Conservation (phyloP, 2,113 vertebrate species). For the Thymallus thymallus region DNA sequence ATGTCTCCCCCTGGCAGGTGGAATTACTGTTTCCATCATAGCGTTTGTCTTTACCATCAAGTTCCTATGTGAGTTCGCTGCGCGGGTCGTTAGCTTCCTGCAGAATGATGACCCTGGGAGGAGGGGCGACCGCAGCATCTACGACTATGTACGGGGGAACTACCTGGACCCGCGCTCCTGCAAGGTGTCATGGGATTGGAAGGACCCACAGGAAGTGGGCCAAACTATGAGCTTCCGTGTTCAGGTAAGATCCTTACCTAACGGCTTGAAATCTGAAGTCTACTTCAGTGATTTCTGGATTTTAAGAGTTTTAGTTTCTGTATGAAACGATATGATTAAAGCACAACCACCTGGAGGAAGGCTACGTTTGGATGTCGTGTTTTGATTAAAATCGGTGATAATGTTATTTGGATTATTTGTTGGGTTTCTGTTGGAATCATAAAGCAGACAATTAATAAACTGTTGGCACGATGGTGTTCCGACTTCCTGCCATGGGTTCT, state of each 20-base stretch:
- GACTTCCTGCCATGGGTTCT: too few relatives aligned
- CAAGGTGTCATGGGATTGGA: conserved; percentile 98
- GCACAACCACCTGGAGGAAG: too few relatives aligned
- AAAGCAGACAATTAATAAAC: too few relatives aligned
- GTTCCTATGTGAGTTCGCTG: conserved; percentile 97
- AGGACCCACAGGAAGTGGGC: conserved; percentile 97
- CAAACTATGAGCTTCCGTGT: conserved; percentile 98
- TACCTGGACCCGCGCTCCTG: conserved; percentile 97
- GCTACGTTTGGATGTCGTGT: too few relatives aligned
- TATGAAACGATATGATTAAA: too few relatives aligned
- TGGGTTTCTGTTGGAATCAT: too few relatives aligned
- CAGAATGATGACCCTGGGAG: conserved; percentile 96
- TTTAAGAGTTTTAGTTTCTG: too few relatives aligned
- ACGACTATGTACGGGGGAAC: conserved; percentile 97
- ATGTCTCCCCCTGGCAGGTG: conserved; percentile 78
- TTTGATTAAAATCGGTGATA: too few relatives aligned
- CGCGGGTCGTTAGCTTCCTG: conserved; percentile 96
- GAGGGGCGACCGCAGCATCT: conserved; percentile 93
- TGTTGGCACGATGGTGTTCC: too few relatives aligned
- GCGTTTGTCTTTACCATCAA: conserved; percentile 98
- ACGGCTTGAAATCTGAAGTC: too few relatives aligned
- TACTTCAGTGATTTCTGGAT: too few relatives aligned
- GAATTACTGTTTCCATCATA: conserved; percentile 98
- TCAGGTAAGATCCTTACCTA: conserved; percentile 69
- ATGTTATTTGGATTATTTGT: too few relatives aligned